Conservation (phyloP, 2,888 invertebrate species). For the Graphium colonna region DNA sequence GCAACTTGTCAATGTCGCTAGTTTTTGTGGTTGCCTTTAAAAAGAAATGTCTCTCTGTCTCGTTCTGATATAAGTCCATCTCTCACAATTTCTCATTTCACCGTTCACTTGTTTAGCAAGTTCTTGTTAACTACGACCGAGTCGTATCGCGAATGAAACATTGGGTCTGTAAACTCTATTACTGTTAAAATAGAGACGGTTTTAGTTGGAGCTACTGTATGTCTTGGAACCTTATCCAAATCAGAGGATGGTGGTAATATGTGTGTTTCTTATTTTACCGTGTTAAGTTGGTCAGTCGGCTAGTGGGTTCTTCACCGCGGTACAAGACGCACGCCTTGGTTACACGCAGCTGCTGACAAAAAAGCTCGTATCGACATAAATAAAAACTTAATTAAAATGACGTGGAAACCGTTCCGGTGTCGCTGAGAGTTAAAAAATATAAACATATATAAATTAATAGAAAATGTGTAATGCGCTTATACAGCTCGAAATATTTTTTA, state of each 20-base stretch:
- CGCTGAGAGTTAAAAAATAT: conserved; percentile 27
- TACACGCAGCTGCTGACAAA: conserved; percentile 4
- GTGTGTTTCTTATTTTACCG: conserved; percentile 78
- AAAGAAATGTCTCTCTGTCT: conserved; percentile 45
- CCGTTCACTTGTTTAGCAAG: conserved; percentile 79
- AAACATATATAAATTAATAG: conserved; percentile 21
- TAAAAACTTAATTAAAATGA: conserved; percentile 48
- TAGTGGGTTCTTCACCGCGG: conserved; percentile 66
- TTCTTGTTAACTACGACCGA: conserved; percentile 47
- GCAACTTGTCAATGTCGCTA: conserved; percentile 9
- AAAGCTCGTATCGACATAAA: conserved; percentile 14
- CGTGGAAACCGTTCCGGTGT: conserved; percentile 52
- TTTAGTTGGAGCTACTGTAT: background rate
- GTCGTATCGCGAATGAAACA: conserved; percentile 37
- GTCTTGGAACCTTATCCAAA: conserved; percentile 41
- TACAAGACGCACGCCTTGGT: conserved; percentile 49
- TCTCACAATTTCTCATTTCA: conserved; percentile 78
- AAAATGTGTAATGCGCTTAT: conserved; percentile 45
- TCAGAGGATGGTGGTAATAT: conserved; percentile 54
- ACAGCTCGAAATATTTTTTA: conserved; percentile 27
- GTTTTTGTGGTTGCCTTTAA: conserved; percentile 25
- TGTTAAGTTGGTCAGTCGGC: conserved; percentile 77
- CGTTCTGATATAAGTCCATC: conserved; percentile 55
- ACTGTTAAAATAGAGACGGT: conserved; percentile 10
- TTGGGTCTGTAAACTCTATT: conserved; percentile 17